phyloP scores from a whole-genome alignment of 1,140 invertebrate species.

The Trichonephila clavipes region DNA sequence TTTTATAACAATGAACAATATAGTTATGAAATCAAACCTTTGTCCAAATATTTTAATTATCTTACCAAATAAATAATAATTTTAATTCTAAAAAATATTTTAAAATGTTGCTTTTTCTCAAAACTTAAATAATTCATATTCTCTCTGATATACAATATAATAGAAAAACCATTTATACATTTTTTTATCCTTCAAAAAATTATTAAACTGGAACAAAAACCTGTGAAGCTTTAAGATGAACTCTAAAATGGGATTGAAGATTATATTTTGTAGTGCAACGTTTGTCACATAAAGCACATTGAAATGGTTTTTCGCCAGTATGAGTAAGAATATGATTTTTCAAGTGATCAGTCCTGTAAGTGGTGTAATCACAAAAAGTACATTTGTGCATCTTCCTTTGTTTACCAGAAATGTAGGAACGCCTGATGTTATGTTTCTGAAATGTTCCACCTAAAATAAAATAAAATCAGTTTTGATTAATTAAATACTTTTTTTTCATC shows the following conservation, averaged over 20 bases:
- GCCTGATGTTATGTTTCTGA: not conserved
- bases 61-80: too few relatives aligned
- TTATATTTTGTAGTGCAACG: slow-evolving; percentile 80
- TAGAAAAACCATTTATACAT: too few relatives aligned
- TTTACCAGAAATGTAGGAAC: not conserved
- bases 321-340: slow-evolving; percentile 81
- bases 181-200: too few relatives aligned
- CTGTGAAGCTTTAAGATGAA: not conserved
- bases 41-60: too few relatives aligned
- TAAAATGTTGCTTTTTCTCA: too few relatives aligned
- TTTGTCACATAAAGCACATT: slow-evolving; percentile 80
- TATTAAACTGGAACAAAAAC: not conserved
- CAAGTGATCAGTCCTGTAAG: slow-evolving; percentile 79
- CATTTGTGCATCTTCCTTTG: slow-evolving; percentile 7
- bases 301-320: slow-evolving; percentile 80
- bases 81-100: too few relatives aligned
- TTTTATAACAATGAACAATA: too few relatives aligned
- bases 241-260: slow-evolving; percentile 93
- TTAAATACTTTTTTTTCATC: not conserved
- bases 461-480: not conserved
- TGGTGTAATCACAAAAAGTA: slow-evolving; percentile 1
- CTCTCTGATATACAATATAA: too few relatives aligned
- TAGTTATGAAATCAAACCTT: too few relatives aligned
- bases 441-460: not conserved
- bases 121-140: too few relatives aligned